These are phyloP conservation scores for Hirundichthys speculiger DNA, from an alignment of 2,113 vertebrate species.

Conservation along the genomic window DNA sequence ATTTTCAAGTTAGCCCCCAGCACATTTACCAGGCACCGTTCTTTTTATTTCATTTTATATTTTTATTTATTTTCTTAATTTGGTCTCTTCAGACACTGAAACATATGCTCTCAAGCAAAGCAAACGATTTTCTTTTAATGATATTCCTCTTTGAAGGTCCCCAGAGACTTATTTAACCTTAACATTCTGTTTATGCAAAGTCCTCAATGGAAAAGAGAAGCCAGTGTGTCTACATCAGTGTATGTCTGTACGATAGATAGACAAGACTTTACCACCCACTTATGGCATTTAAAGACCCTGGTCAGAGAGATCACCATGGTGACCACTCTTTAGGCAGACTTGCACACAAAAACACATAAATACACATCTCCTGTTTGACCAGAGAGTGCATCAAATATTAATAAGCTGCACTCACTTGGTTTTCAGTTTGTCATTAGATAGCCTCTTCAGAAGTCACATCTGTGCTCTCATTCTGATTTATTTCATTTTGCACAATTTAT, in stretches of 20 bases:
- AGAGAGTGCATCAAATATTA: slow-evolving; percentile 50
- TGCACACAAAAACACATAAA: slow-evolving; percentile 40
- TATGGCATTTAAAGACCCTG: slow-evolving; percentile 48
- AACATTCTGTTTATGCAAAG: neutral
- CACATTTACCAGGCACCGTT: no score
- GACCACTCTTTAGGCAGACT: slow-evolving; percentile 51
- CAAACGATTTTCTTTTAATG: no score
- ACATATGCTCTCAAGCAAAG: no score
- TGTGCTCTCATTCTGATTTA: slow-evolving; percentile 17
- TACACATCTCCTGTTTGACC: slow-evolving; percentile 37
- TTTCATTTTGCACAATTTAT: slow-evolving; percentile 13
- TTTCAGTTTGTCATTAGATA: slow-evolving; percentile 38
- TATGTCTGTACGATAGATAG: slow-evolving; percentile 7
- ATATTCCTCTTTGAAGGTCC: no score
- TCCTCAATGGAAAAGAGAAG: neutral
- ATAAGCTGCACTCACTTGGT: slow-evolving; percentile 43
- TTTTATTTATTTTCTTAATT: no score
- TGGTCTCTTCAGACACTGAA: no score
- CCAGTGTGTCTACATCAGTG: neutral
- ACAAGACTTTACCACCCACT: slow-evolving; percentile 37
- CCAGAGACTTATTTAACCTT: no score
- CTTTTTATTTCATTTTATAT: no score
- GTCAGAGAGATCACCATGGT: slow-evolving; percentile 58
- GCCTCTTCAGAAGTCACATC: slow-evolving; percentile 34
- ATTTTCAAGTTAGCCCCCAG: no score